These are phyloP conservation scores for Bergia puertoricense DNA, from an alignment of 92 coral and sea anemone species.

Conservation along the genomic window DNA sequence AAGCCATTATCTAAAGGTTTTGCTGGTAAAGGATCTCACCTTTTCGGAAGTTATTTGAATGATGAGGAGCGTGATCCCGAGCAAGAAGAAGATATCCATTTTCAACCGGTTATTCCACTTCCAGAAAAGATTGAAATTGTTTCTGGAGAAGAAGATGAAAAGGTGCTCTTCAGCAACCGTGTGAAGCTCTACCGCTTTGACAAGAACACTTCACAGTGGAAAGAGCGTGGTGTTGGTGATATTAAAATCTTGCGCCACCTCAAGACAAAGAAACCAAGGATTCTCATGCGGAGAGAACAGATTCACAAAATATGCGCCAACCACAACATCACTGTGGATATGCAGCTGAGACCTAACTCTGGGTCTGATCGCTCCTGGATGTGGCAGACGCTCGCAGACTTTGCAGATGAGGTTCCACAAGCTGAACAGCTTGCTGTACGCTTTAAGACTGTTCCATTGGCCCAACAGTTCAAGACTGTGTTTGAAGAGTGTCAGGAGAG, in stretches of 20 bases:
- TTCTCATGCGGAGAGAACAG: conserved; percentile 82
- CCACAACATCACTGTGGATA: conserved; percentile 69
- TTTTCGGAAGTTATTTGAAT: conserved; percentile 41
- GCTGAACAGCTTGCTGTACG: conserved; percentile 68
- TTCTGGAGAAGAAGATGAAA: conserved; percentile 77
- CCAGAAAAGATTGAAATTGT: conserved; percentile 57
- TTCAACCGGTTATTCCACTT: conserved; percentile 59
- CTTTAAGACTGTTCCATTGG: conserved; percentile 56
- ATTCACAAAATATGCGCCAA: conserved; percentile 79
- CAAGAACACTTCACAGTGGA: conserved; percentile 58
- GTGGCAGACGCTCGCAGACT: conserved; percentile 65
- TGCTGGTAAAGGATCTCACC: conserved; percentile 67
- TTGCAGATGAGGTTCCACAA: conserved; percentile 60
- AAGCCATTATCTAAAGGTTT: conserved; percentile 42
- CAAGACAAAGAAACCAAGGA: conserved; percentile 49
- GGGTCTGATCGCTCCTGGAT: conserved; percentile 77
- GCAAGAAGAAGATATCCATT: conserved; percentile 54
- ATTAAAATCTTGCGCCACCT: conserved; percentile 63
- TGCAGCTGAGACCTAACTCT: conserved; percentile 64
- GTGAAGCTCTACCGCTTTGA: conserved; percentile 75
- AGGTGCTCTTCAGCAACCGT: conserved; percentile 60
- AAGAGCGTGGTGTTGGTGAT: conserved; percentile 77
- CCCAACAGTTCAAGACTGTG: conserved; percentile 61
- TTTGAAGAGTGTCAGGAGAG: conserved; percentile 72
- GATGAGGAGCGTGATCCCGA: conserved; percentile 46